Percentiles rank a stretch among this genome's conserved stretches.
phyloP scores from a whole-genome alignment of 2,113 vertebrate species.

The Neotragus pygmaeus region DNA sequence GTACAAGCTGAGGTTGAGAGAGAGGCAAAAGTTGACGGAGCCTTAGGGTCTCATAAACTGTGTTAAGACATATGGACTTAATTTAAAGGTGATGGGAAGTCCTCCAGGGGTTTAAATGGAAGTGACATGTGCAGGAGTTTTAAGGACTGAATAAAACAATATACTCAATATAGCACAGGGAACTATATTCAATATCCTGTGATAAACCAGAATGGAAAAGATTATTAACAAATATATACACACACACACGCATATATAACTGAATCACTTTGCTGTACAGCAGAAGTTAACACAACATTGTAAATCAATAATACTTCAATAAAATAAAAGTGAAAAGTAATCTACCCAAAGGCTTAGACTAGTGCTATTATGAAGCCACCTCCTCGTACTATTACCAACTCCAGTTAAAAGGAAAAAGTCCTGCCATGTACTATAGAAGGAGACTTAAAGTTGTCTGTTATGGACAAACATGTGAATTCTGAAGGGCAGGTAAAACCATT shows the following conservation, averaged over 20 bases:
- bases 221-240: background rate
- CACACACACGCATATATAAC: background rate
- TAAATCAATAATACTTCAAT: background rate
- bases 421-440: background rate
- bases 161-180: background rate
- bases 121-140: background rate
- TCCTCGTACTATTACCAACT: background rate
- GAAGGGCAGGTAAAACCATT: background rate
- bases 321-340: background rate
- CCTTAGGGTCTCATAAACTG: background rate
- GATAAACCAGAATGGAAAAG: background rate
- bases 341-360: background rate
- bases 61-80: background rate
- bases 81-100: background rate
- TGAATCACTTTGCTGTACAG: background rate
- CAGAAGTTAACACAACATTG: background rate
- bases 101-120: background rate
- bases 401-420: background rate
- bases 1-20: background rate
- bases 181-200: background rate
- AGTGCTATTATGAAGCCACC: background rate
- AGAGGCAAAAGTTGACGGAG: background rate
- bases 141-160: background rate
- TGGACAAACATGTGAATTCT: rapidly evolving
- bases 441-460: background rate